Percentiles rank a stretch among this genome's conserved stretches.
These are phyloP conservation scores for Luehdorfia chinensis DNA, from an alignment of 1,140 invertebrate species.

Conservation along the genomic window DNA sequence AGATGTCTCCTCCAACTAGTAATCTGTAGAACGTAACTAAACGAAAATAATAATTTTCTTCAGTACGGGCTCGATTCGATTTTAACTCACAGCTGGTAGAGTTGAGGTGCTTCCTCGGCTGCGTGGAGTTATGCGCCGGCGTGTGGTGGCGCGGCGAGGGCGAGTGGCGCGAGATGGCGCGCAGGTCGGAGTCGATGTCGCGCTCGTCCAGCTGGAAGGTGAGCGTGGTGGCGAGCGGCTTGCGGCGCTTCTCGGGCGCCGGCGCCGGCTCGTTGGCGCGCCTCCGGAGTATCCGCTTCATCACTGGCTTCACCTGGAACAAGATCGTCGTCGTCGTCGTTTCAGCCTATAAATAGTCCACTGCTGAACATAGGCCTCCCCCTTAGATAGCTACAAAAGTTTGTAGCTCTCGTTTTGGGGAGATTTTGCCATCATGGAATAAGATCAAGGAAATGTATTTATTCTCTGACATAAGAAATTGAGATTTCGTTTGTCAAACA, in stretches of 20 bases:
- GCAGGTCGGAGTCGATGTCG: constrained; percentile 92
- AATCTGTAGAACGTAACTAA: no score
- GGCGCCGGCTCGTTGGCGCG: constrained; percentile 96
- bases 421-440: no score
- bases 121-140: constrained; percentile 27
- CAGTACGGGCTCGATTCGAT: no score
- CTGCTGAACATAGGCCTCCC: no score
- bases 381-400: no score
- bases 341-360: no score
- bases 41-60: no score
- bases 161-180: constrained; percentile 83
- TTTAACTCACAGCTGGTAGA: constrained; percentile 47
- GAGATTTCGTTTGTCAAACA: background rate
- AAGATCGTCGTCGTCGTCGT: constrained; percentile 1
- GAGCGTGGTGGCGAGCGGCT: constrained; percentile 88
- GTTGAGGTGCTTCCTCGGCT: constrained; percentile 50
- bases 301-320: constrained; percentile 82
- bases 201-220: constrained; percentile 92
- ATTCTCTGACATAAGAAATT: no score
- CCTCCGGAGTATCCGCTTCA: constrained; percentile 92
- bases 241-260: constrained; percentile 88
- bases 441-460: background rate
- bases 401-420: no score
- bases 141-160: constrained; percentile 33
- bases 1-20: no score